Percentiles rank a stretch among this genome's conserved stretches.
Conservation (phyloP, 2,888 invertebrate genomes). For the Dynastes tityus region DNA sequence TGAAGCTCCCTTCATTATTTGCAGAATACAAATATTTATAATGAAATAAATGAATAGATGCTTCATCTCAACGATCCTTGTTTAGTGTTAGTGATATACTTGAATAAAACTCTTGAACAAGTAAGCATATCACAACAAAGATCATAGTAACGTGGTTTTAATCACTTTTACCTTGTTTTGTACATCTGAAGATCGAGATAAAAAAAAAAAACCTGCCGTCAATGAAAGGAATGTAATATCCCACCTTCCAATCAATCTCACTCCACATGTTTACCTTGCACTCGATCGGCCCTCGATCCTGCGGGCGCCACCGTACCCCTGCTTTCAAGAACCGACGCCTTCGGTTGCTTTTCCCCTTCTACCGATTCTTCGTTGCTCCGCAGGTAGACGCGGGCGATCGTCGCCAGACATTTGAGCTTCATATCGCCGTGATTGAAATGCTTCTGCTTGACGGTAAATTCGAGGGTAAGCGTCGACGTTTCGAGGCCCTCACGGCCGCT, state of each 20-base stretch:
- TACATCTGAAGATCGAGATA: too few relatives aligned
- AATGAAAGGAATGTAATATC: too few relatives aligned
- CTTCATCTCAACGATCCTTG: too few relatives aligned
- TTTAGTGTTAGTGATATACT: too few relatives aligned
- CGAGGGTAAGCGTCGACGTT: conserved; percentile 83
- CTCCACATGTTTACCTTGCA: conserved; percentile 74
- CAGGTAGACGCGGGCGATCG: conserved; percentile 90
- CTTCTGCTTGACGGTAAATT: conserved; percentile 85
- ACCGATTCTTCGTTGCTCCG: conserved; percentile 91
- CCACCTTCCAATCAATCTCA: neutral
- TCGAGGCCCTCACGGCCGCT: conserved; percentile 81
- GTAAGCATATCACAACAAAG: too few relatives aligned
- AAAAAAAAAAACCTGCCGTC: too few relatives aligned
- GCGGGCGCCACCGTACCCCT: conserved; percentile 77
- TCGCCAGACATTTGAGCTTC: conserved; percentile 91
- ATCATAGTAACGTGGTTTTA: too few relatives aligned
- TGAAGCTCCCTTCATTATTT: too few relatives aligned
- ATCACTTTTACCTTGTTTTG: too few relatives aligned
- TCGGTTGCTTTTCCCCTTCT: conserved; percentile 82
- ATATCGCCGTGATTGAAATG: conserved; percentile 90
- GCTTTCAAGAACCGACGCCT: conserved; percentile 84
- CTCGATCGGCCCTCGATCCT: conserved; percentile 82
- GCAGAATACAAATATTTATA: too few relatives aligned
- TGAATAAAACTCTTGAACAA: too few relatives aligned
- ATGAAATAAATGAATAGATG: too few relatives aligned